Evolutionary conservation across 2,113 vertebrate species (phyloP).

Genomic region (Eupsittula cactorum): DNA sequence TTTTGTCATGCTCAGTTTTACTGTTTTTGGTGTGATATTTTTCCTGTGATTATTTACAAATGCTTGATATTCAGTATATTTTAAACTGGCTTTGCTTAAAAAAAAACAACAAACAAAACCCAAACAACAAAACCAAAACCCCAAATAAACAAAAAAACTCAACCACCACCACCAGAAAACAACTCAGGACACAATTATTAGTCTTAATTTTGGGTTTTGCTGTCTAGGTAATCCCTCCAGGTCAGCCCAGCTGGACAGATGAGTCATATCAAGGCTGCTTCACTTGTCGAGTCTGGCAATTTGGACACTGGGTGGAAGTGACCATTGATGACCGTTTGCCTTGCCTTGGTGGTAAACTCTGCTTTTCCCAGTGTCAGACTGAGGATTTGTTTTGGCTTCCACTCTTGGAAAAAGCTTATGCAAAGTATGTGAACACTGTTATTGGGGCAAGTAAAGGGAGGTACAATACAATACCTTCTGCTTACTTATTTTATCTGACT

Average conservation of each 20-base stretch:
- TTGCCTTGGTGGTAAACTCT: constrained; percentile 87
- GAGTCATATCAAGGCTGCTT: constrained; percentile 85
- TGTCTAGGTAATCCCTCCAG: constrained; percentile 85
- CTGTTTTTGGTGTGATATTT: background rate
- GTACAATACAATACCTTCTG: background rate
- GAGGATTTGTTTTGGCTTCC: constrained; percentile 92
- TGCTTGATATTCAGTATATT: background rate
- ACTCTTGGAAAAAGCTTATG: constrained; percentile 94
- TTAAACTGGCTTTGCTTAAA: background rate
- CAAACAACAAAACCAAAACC: background rate
- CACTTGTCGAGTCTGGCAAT: constrained; percentile 86
- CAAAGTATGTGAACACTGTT: constrained; percentile 82
- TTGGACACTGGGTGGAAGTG: constrained; percentile 90
- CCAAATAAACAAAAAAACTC: background rate
- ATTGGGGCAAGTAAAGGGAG: background rate
- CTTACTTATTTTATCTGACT: background rate
- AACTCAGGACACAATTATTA: background rate
- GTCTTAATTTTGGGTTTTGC: background rate
- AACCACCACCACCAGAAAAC: background rate
- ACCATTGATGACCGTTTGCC: constrained; percentile 89
- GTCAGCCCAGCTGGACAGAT: constrained; percentile 87
- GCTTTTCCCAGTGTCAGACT: constrained; percentile 91
- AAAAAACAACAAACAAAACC: background rate
- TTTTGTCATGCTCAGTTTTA: background rate
- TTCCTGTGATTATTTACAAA: background rate